Conservation (phyloP, 2,888 invertebrate species). For the Drosophila diplacantha region DNA sequence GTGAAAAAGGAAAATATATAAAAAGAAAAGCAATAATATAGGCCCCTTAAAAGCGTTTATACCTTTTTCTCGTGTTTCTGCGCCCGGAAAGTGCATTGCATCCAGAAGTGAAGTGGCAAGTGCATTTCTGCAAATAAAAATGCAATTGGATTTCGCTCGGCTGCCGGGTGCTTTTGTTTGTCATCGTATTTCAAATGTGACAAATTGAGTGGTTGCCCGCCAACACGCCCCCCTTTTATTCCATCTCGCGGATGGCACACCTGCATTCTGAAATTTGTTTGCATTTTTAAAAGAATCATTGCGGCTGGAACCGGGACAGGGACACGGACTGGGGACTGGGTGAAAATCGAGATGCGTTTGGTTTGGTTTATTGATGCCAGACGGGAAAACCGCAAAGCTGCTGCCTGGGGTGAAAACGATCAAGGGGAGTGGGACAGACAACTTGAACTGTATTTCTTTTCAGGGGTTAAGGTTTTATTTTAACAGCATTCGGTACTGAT, state of each 20-base stretch:
- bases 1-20: neutral
- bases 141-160: slow-evolving; percentile 71
- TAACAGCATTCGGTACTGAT: neutral
- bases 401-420: slow-evolving; percentile 39
- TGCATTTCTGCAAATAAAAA: slow-evolving; percentile 71
- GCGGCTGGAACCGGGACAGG: neutral
- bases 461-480: slow-evolving; percentile 15
- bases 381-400: slow-evolving; percentile 58
- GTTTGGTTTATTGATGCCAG: slow-evolving; percentile 64
- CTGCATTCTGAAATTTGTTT: slow-evolving; percentile 59
- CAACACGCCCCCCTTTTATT: slow-evolving; percentile 14
- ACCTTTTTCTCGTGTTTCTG: neutral
- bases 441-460: slow-evolving; percentile 31
- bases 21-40: neutral
- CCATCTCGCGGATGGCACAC: slow-evolving; percentile 27
- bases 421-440: slow-evolving; percentile 14
- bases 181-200: slow-evolving; percentile 71
- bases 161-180: slow-evolving; percentile 54
- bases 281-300: slow-evolving; percentile 59
- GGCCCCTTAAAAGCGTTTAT: slow-evolving; percentile 18
- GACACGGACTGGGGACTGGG: neutral
- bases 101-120: slow-evolving; percentile 55
- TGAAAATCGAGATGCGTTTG: slow-evolving; percentile 52
- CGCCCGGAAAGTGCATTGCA: slow-evolving; percentile 38
- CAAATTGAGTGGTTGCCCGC: slow-evolving; percentile 65